A percentile compares a stretch with the other conserved stretches of the same genome.
Conservation (phyloP, 2,113 vertebrate genomes). For the Sminthopsis crassicaudata region DNA sequence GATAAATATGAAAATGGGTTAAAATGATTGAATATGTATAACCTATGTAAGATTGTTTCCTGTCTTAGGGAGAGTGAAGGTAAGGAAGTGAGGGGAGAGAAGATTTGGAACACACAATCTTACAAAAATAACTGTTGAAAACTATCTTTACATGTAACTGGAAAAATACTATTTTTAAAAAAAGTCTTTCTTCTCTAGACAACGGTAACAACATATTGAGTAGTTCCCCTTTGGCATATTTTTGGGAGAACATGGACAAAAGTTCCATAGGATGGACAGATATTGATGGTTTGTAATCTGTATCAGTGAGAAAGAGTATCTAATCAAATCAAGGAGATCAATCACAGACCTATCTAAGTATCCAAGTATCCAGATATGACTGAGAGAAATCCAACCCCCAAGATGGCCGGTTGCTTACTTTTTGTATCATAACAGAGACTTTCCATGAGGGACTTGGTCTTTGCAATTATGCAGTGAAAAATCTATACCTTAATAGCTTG, state of each 20-base stretch:
- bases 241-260: not conserved
- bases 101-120: too few species aligned
- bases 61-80: too few species aligned
- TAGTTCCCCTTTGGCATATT: not conserved
- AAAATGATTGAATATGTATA: too few species aligned
- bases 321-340: not conserved
- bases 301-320: not conserved
- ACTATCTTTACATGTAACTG: too few species aligned
- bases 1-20: too few species aligned
- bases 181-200: not conserved
- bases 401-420: not conserved
- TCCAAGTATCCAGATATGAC: not conserved
- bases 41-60: too few species aligned
- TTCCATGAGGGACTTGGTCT: not conserved
- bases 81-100: too few species aligned
- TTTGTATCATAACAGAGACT: not conserved
- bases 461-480: not conserved
- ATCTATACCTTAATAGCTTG: constrained; percentile 91
- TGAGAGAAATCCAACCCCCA: not conserved
- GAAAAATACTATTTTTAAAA: not conserved
- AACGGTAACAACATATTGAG: not conserved
- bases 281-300: not conserved
- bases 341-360: not conserved
- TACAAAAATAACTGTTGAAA: too few species aligned
- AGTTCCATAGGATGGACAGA: not conserved